Conservation (phyloP, 35 echinoderm and acorn worm genomes). For the Strongylocentrotus purpuratus region DNA sequence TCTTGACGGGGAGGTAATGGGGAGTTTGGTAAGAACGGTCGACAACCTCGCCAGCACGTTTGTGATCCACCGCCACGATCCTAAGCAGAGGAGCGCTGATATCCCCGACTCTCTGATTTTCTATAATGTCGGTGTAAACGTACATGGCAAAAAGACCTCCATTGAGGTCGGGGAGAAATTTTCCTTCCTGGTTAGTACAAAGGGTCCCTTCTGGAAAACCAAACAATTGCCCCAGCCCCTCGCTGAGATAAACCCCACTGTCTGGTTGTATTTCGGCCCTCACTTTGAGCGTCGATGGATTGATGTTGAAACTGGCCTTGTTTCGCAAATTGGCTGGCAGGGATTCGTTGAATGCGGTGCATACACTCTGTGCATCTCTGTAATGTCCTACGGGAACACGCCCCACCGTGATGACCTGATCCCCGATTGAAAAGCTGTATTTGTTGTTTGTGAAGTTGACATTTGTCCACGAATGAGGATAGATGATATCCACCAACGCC, state of each 20-base stretch:
- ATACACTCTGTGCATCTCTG: slow-evolving; percentile 15
- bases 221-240: slow-evolving; percentile 32
- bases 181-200: background rate
- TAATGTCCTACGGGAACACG: slow-evolving; percentile 40
- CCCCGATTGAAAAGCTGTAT: slow-evolving; percentile 33
- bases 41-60: slow-evolving; percentile 19
- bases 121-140: slow-evolving; percentile 59
- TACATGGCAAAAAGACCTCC: slow-evolving; percentile 33
- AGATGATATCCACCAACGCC: slow-evolving; percentile 41
- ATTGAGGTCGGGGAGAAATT: background rate
- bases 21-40: slow-evolving; percentile 51
- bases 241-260: slow-evolving; percentile 10
- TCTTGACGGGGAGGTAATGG: slow-evolving; percentile 55
- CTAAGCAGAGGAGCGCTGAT: slow-evolving; percentile 40
- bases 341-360: background rate
- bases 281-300: background rate
- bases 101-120: slow-evolving; percentile 61
- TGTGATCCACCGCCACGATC: slow-evolving; percentile 15
- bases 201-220: background rate
- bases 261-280: background rate
- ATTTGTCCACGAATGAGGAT: slow-evolving; percentile 49
- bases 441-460: slow-evolving; percentile 38
- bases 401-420: background rate
- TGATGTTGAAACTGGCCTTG: slow-evolving; percentile 20
- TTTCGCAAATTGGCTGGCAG: background rate